Evolutionary conservation across 1,140 invertebrate genomes (phyloP).

Genomic region (Magallana angulata): DNA sequence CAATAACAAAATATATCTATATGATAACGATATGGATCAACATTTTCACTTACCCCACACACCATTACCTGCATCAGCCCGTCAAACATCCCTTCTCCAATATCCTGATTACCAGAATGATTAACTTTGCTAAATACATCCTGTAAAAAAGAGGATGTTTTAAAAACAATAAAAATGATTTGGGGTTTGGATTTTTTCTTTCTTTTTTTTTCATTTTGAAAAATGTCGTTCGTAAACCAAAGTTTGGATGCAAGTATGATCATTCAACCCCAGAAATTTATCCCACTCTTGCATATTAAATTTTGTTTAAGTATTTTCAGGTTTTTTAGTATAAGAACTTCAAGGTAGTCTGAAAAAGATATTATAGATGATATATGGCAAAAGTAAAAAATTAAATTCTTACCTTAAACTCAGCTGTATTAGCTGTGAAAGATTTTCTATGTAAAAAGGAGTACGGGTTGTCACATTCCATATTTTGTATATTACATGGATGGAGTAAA

Average conservation of each 20-base stretch:
- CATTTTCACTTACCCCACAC: constrained; percentile 82
- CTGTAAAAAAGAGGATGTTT: background rate
- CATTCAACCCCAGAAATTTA: background rate
- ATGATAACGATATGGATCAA: no score
- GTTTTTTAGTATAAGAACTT: no score
- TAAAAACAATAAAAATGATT: background rate
- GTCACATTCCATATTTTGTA: background rate
- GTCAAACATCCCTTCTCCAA: constrained; percentile 99
- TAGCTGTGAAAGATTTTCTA: background rate
- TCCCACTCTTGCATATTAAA: no score
- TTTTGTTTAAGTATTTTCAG: no score
- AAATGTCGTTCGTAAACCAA: background rate
- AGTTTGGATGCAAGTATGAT: background rate
- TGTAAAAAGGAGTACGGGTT: background rate
- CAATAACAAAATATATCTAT: no score
- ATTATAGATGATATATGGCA: no score
- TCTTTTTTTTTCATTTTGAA: background rate
- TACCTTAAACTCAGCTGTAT: background rate
- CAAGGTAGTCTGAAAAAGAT: no score
- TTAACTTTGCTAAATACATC: constrained; percentile 29
- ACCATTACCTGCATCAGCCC: constrained; percentile 99
- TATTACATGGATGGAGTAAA: background rate
- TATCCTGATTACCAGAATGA: constrained; percentile 74
- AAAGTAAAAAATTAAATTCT: background rate
- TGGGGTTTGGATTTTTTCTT: background rate